phyloP scores from a whole-genome alignment of 23 tunicate species.

The Styela plicata region DNA sequence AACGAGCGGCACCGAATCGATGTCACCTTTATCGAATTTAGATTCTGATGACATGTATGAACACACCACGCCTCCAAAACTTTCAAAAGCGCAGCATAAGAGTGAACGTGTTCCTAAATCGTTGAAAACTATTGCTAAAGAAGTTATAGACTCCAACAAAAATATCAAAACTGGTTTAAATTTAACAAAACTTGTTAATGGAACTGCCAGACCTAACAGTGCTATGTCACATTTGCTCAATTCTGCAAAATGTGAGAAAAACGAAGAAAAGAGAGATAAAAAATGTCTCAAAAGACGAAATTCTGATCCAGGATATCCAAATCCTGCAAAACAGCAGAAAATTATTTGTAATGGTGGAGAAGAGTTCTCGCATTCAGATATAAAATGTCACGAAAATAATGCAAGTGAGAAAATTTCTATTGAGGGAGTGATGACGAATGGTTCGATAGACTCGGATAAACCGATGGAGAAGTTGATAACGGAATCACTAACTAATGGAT shows the following conservation, averaged over 20 bases:
- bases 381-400: too few species aligned
- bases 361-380: too few species aligned
- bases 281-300: slow-evolving; percentile 32
- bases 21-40: slow-evolving; percentile 11
- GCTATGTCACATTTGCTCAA: neutral
- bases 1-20: slow-evolving; percentile 15
- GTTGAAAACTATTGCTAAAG: neutral
- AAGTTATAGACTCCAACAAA: neutral
- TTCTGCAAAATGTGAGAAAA: neutral
- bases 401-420: too few species aligned
- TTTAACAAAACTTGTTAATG: neutral
- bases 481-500: too few species aligned
- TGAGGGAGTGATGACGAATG: too few species aligned
- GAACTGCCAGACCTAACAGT: neutral
- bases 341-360: neutral
- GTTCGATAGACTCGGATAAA: too few species aligned
- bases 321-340: neutral
- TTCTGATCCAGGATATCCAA: slow-evolving; percentile 44
- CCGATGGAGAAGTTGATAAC: too few species aligned
- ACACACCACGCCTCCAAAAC: neutral
- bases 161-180: neutral
- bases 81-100: neutral
- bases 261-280: neutral
- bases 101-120: neutral
- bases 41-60: slow-evolving; percentile 3